These are phyloP conservation scores for Tenrec ecaudatus DNA, from an alignment of 2,113 vertebrate species.

Conservation along the genomic window DNA sequence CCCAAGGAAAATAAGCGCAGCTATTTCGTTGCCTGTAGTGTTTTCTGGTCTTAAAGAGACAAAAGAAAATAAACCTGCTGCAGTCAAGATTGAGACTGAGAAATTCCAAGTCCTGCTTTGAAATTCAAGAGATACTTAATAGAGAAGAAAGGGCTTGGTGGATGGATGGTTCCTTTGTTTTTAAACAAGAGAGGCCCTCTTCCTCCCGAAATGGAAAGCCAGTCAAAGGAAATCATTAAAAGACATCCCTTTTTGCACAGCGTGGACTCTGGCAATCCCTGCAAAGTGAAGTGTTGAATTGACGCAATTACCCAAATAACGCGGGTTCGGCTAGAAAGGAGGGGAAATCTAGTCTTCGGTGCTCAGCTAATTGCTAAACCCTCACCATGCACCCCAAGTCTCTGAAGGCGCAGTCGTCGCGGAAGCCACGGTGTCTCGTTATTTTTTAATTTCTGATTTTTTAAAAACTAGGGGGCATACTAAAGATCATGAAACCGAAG, in stretches of 20 bases:
- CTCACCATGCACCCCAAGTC: background rate
- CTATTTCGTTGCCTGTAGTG: constrained; percentile 55
- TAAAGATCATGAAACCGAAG: background rate
- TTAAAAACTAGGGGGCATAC: background rate
- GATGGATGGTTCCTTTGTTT: constrained; percentile 80
- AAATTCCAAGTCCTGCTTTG: constrained; percentile 77
- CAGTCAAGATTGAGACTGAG: constrained; percentile 20
- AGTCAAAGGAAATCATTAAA: constrained; percentile 78
- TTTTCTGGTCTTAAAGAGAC: constrained; percentile 71
- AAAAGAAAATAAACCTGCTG: constrained; percentile 62
- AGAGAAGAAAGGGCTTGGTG: constrained; percentile 75
- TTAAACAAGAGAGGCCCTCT: constrained; percentile 78
- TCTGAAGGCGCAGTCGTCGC: background rate
- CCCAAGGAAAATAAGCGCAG: constrained; percentile 70
- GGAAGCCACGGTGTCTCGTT: background rate
- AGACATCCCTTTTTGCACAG: constrained; percentile 64
- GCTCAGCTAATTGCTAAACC: constrained; percentile 46
- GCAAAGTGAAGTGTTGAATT: constrained; percentile 59
- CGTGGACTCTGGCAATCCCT: constrained; percentile 35
- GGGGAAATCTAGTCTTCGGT: background rate
- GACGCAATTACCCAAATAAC: constrained; percentile 66
- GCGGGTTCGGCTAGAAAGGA: background rate
- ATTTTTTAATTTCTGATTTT: constrained; percentile 34
- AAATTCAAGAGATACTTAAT: constrained; percentile 78
- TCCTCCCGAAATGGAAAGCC: constrained; percentile 69